Percentiles rank a stretch among this genome's conserved stretches.
Conservation (phyloP, 2,797 vertebrate species). For the Garrulus glandarius region DNA sequence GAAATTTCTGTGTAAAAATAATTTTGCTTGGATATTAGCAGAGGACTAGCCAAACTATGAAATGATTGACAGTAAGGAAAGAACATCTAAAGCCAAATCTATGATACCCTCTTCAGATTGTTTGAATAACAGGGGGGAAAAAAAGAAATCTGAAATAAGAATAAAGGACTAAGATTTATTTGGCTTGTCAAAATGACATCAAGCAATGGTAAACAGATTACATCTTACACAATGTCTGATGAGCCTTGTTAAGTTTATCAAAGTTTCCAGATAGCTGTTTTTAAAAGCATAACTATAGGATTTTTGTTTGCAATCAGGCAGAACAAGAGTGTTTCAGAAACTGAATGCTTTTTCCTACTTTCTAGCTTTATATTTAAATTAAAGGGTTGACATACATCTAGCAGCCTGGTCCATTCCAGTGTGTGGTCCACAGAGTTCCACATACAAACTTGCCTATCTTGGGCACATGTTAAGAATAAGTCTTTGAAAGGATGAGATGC, state of each 20-base stretch:
- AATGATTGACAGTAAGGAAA: not conserved
- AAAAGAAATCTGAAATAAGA: not conserved
- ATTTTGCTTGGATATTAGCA: not conserved
- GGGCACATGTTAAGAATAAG: slow-evolving; percentile 91
- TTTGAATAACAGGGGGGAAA: not conserved
- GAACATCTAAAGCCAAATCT: not conserved
- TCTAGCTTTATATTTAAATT: not conserved
- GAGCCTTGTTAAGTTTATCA: not conserved
- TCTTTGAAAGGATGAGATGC: slow-evolving; percentile 92
- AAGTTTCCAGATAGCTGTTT: not conserved
- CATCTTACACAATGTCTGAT: not conserved
- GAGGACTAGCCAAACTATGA: not conserved
- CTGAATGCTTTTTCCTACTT: not conserved
- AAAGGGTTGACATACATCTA: slow-evolving; percentile 82
- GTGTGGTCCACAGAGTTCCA: slow-evolving; percentile 90
- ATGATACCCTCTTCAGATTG: not conserved
- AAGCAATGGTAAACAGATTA: not conserved
- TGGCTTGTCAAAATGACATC: not conserved
- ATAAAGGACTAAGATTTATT: not conserved
- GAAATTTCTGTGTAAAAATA: not conserved
- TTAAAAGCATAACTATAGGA: not conserved
- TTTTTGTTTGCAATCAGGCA: not conserved
- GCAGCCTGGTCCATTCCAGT: slow-evolving; percentile 90
- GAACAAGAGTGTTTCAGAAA: not conserved
- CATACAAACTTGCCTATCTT: slow-evolving; percentile 94